phyloP scores from a whole-genome alignment of 2,113 vertebrate species.

The Suncus etruscus region DNA sequence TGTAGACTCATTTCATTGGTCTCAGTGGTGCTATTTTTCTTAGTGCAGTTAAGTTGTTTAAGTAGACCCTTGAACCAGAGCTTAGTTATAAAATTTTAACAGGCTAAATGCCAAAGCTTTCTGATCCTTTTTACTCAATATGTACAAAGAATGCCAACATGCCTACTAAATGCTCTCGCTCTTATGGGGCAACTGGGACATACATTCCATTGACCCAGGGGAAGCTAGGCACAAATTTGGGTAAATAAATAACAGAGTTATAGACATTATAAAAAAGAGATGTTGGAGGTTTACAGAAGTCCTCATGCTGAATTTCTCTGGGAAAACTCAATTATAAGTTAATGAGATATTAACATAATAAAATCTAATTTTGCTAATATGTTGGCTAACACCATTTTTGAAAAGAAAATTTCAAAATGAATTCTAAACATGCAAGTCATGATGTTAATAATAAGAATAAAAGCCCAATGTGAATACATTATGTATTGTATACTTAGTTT shows the following conservation, averaged over 20 bases:
- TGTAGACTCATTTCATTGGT: conserved; percentile 69
- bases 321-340: conserved; percentile 56
- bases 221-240: conserved; percentile 53
- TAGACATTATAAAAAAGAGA: conserved; percentile 65
- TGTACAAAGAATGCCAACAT: conserved; percentile 70
- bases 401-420: background rate
- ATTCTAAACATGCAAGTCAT: background rate
- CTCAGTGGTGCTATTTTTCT: conserved; percentile 73
- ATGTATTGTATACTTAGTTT: background rate
- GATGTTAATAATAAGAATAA: background rate
- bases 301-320: conserved; percentile 45
- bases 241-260: conserved; percentile 68
- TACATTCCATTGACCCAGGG: conserved; percentile 46
- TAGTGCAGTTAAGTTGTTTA: conserved; percentile 66
- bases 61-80: conserved; percentile 68
- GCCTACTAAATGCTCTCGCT: conserved; percentile 56
- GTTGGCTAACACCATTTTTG: background rate
- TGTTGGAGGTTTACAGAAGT: conserved; percentile 53
- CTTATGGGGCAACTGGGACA: conserved; percentile 62
- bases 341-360: background rate
- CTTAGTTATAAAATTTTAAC: conserved; percentile 55
- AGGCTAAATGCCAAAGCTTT: conserved; percentile 62
- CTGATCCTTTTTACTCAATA: conserved; percentile 63
- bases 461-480: background rate
- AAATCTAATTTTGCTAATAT: background rate